phyloP scores from a whole-genome alignment of 2,113 vertebrate species.

The Periophthalmus modestus region DNA sequence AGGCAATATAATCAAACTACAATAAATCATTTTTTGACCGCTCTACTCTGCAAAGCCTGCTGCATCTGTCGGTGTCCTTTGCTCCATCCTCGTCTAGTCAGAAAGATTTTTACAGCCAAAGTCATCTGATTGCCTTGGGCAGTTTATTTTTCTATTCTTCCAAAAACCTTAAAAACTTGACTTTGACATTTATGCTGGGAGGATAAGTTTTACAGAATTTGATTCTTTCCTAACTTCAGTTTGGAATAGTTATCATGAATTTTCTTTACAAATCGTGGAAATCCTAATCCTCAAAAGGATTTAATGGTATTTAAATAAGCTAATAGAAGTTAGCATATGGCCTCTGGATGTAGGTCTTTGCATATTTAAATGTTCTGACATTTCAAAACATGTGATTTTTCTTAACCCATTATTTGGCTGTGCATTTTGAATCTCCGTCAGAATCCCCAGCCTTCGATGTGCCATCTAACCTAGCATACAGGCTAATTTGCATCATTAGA shows the following conservation, averaged over 20 bases:
- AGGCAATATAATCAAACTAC: too few species aligned
- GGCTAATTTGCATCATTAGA: conserved; percentile 71
- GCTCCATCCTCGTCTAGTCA: too few species aligned
- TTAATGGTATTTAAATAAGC: background rate
- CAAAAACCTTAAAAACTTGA: too few species aligned
- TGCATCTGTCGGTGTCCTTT: too few species aligned
- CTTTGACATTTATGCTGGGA: too few species aligned
- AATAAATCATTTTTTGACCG: too few species aligned
- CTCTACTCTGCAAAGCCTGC: too few species aligned
- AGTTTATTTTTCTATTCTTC: too few species aligned
- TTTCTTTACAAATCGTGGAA: background rate
- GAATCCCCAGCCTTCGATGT: conserved; percentile 26
- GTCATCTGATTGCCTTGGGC: too few species aligned
- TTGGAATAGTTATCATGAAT: background rate
- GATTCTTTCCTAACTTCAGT: background rate
- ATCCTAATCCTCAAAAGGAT: background rate
- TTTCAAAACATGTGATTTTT: background rate
- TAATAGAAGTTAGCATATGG: background rate
- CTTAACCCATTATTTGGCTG: background rate
- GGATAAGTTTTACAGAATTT: too few species aligned
- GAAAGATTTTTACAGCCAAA: too few species aligned
- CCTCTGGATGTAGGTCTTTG: background rate
- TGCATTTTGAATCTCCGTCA: background rate
- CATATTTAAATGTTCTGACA: background rate
- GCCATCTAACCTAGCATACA: conserved; percentile 41